A percentile compares a stretch with the other conserved stretches of the same genome.
Evolutionary conservation across 2,113 vertebrate species (phyloP).

Genomic region (Eudorcas thomsonii): DNA sequence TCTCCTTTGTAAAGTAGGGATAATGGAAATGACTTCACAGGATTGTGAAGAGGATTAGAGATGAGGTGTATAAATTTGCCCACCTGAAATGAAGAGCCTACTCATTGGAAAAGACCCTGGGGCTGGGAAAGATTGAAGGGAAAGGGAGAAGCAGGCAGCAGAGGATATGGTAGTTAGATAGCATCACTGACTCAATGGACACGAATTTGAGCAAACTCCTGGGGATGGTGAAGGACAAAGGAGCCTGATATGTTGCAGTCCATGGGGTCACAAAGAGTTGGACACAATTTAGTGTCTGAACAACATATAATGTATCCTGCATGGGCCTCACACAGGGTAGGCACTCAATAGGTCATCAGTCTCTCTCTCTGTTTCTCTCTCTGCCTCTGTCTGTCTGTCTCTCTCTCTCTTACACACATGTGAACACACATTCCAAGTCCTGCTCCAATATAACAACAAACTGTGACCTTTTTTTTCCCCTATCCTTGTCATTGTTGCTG

Average conservation of each 20-base stretch:
- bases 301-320: rapidly evolving
- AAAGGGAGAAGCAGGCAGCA: not conserved
- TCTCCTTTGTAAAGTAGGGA: not conserved
- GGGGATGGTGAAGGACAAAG: not conserved
- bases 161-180: not conserved
- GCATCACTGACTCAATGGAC: not conserved
- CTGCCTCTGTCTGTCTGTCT: not conserved
- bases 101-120: not conserved
- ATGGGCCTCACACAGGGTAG: rapidly evolving
- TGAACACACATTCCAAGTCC: not conserved
- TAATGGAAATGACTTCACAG: not conserved
- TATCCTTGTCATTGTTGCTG: not conserved
- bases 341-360: not conserved
- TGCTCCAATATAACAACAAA: not conserved
- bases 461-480: not conserved
- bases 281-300: not conserved
- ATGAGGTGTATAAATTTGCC: not conserved
- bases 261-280: not conserved
- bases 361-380: too few species aligned
- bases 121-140: not conserved
- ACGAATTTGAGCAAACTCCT: not conserved
- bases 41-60: not conserved
- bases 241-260: not conserved
- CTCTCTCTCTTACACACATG: too few species aligned
- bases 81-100: not conserved